phyloP scores from a whole-genome alignment of 2,797 vertebrate species.

The Diplodus puntazzo region DNA sequence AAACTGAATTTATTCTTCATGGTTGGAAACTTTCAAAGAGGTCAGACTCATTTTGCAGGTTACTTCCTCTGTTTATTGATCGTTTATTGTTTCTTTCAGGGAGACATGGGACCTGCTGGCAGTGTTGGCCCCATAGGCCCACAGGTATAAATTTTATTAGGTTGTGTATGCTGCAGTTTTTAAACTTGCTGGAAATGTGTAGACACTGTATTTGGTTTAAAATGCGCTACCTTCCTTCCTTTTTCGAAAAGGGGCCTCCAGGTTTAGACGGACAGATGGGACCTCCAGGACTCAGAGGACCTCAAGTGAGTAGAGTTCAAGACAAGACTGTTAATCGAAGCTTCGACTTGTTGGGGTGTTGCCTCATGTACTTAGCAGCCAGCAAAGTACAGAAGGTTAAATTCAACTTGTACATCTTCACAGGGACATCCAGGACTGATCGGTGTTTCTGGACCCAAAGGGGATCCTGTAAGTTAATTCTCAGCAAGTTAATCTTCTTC shows the following conservation, averaged over 20 bases:
- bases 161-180: constrained; percentile 3
- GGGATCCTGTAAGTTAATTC: constrained; percentile 85
- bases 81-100: constrained; percentile 77
- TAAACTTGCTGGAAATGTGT: constrained; percentile 26
- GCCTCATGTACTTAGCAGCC: neutral
- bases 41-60: constrained; percentile 1
- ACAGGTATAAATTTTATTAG: constrained; percentile 77
- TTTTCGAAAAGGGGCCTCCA: constrained; percentile 84
- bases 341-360: neutral
- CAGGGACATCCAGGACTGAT: constrained; percentile 86
- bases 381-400: constrained; percentile 4
- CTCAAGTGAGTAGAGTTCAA: constrained; percentile 81
- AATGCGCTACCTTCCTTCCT: constrained; percentile 10
- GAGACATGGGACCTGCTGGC: constrained; percentile 88
- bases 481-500: neutral
- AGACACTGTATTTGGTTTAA: constrained; percentile 22
- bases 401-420: constrained; percentile 25
- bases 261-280: constrained; percentile 89
- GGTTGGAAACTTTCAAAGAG: neutral
- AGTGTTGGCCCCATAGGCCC: constrained; percentile 83
- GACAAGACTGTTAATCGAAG: neutral
- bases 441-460: constrained; percentile 87
- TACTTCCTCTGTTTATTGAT: constrained; percentile 6
- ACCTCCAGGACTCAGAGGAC: constrained; percentile 83
- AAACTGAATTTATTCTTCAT: neutral